Evolutionary conservation across 1,140 invertebrate species (phyloP).

Genomic region (Paralvinella palmiformis): DNA sequence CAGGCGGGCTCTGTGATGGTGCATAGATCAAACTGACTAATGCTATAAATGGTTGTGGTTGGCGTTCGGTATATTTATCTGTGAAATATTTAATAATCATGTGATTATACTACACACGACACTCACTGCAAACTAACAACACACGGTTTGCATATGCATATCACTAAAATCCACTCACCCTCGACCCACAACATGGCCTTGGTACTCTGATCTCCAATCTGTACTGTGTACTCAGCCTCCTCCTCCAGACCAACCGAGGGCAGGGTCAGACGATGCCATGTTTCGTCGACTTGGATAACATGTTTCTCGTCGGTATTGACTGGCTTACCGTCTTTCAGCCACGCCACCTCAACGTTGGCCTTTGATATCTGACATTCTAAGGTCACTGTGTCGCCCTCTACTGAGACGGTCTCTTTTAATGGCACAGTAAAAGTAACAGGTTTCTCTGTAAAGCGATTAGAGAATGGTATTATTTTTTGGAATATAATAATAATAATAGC

Average conservation of each 20-base stretch:
- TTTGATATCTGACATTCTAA: conserved; percentile 16
- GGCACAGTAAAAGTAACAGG: neutral
- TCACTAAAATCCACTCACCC: conserved; percentile 12
- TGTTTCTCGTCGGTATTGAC: conserved; percentile 31
- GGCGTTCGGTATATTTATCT: no score
- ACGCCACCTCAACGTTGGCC: conserved; percentile 29
- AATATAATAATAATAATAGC: neutral
- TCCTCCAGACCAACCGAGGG: conserved; percentile 31
- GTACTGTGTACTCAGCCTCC: conserved; percentile 17
- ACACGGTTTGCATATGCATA: no score
- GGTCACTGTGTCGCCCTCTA: conserved; percentile 10
- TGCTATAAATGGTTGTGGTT: no score
- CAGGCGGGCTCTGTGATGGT: no score
- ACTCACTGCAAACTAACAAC: neutral
- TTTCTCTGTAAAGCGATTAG: neutral
- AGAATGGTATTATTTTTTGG: no score
- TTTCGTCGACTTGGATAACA: conserved; percentile 24
- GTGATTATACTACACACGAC: no score
- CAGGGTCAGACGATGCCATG: conserved; percentile 27
- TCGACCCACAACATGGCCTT: conserved; percentile 17
- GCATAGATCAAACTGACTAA: no score
- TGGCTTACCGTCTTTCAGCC: conserved; percentile 35
- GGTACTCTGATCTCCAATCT: conserved; percentile 5
- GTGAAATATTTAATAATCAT: no score
- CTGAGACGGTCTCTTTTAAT: conserved; percentile 1